A percentile compares a stretch with the other conserved stretches of the same genome.
phyloP scores from a whole-genome alignment of 2,797 vertebrate genomes.

The Ptychadena robeensis region DNA sequence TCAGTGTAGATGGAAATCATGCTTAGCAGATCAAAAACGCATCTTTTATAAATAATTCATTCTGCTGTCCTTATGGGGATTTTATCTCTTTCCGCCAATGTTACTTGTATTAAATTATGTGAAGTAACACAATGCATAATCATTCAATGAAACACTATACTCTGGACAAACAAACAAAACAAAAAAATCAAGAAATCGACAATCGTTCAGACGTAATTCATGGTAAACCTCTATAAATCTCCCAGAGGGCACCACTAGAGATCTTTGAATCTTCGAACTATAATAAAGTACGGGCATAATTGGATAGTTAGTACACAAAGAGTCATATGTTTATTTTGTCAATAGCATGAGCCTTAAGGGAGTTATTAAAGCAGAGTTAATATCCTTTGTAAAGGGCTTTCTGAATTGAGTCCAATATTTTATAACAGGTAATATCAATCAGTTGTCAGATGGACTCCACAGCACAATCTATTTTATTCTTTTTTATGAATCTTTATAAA shows the following conservation, averaged over 20 bases:
- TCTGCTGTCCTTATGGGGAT: not conserved
- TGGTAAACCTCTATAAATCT: slow-evolving; percentile 26
- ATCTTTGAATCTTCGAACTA: not conserved
- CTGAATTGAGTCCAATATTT: slow-evolving; percentile 12
- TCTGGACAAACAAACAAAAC: not conserved
- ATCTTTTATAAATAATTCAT: not conserved
- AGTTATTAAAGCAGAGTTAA: slow-evolving; percentile 41
- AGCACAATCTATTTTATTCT: not conserved
- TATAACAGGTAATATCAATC: slow-evolving; percentile 30
- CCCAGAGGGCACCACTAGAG: slow-evolving; percentile 9
- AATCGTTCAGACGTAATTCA: slow-evolving; percentile 40
- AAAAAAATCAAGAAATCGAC: slow-evolving; percentile 41
- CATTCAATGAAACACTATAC: slow-evolving; percentile 37
- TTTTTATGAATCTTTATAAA: slow-evolving; percentile 19
- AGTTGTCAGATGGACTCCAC: not conserved
- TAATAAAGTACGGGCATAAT: slow-evolving; percentile 49
- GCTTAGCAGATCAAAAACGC: not conserved
- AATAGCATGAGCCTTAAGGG: slow-evolving; percentile 46
- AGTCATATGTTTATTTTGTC: slow-evolving; percentile 40
- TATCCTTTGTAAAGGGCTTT: slow-evolving; percentile 25
- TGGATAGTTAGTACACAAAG: slow-evolving; percentile 53
- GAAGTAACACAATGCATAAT: slow-evolving; percentile 11
- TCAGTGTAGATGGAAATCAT: too few species aligned
- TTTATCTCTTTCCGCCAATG: not conserved
- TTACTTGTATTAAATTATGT: slow-evolving; percentile 2